These are phyloP conservation scores for Drosophila lacteicornis DNA, from an alignment of 1,140 invertebrate genomes.

Conservation along the genomic window DNA sequence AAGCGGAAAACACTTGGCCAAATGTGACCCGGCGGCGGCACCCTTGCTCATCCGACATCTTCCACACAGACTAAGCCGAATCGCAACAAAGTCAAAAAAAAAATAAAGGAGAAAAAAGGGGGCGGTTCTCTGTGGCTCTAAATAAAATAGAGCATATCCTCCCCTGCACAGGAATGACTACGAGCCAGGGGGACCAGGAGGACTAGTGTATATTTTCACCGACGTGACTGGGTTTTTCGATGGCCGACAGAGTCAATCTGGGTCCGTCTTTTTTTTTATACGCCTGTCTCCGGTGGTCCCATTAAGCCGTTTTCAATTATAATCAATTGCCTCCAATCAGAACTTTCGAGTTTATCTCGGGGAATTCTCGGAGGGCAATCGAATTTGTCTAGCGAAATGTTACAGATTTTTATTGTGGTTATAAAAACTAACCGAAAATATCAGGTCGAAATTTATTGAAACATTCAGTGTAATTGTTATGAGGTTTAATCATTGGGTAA, in stretches of 20 bases:
- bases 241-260: conserved; percentile 66
- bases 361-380: conserved; percentile 8
- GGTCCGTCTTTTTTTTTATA: conserved; percentile 23
- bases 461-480: not conserved
- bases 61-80: conserved; percentile 56
- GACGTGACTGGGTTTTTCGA: conserved; percentile 74
- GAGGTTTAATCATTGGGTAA: too few species aligned
- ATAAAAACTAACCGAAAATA: conserved; percentile 23
- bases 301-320: conserved; percentile 75
- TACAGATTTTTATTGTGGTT: conserved; percentile 17
- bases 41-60: conserved; percentile 18
- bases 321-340: conserved; percentile 73
- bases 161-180: conserved; percentile 35
- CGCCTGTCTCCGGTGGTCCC: conserved; percentile 47
- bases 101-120: conserved; percentile 37
- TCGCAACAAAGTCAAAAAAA: conserved; percentile 56
- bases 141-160: conserved; percentile 70
- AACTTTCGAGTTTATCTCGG: conserved; percentile 25
- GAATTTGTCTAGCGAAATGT: conserved; percentile 9
- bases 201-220: conserved; percentile 64
- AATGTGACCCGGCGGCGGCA: conserved; percentile 64
- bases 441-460: conserved; percentile 12
- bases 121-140: conserved; percentile 43
- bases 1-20: conserved; percentile 81
- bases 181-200: not conserved